Base-by-base conservation (phyloP, 1,140 invertebrate species). In the Akabosia matsudoensis region DNA sequence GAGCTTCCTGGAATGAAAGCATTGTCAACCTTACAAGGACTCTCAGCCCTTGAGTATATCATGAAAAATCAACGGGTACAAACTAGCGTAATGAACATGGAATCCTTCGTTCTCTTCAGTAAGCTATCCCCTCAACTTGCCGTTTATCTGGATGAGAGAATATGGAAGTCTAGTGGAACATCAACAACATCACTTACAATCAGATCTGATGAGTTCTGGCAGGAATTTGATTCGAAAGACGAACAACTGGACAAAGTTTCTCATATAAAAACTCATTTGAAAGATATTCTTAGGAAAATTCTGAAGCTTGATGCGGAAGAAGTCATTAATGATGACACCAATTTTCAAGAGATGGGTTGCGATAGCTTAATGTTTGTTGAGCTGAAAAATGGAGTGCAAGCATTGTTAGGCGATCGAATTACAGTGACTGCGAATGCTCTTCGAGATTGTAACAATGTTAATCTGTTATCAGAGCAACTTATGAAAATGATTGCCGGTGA, bases 171-270 rank as follows among this genome's bases (percentile, higher is more conserved):
- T 31, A 30, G 61, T 10, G n/a, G 28, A 1, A 16, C 61, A 67
- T 30, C 61, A 10, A 30, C 22, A 2, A 30, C 61, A 7, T 67
- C 61, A 67, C 28, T 67, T 24, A 67, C 28, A 7, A 67, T 67
- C 24, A 67, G 22, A 31, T 67, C 61, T 4, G 61, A 67, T 7
- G 61, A 67, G n/a, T 67, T 67, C n/a, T 67, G 61, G 61, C 61
- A 67, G 30, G 26, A 67, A 30, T 67, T 30, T 30, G 61, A 67
- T 30, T 67, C 61, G 2, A 67, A 67, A 31, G 24, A 67, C 10
- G 61, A 67, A 10, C 2, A 1, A n/a, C 22, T 30, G 13, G 61
- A 67, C 13, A 67, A 67, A 31, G n/a, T 31, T 30, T 3, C 24
- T 7, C 10, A 30, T 7, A 28, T 67, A 13, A 67, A 67, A 67